phyloP scores from a whole-genome alignment of 2,797 vertebrate species.

The Galagoides demidoff region DNA sequence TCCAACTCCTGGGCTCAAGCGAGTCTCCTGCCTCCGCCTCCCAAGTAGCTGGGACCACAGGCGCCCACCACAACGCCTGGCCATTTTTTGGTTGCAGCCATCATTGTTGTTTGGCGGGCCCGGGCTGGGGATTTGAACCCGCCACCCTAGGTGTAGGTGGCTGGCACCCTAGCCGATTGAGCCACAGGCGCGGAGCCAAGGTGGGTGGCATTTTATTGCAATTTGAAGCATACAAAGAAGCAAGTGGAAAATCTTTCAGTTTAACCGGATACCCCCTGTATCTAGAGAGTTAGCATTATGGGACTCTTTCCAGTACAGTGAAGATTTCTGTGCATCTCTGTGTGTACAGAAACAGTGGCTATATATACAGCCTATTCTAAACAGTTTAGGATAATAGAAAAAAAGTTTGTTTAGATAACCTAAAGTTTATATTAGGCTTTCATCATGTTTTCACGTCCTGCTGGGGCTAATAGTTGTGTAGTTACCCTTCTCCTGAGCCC shows the following conservation, averaged over 20 bases:
- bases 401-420: constrained; percentile 46
- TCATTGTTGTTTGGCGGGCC: no score
- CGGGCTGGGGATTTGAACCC: no score
- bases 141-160: no score
- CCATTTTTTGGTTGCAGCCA: no score
- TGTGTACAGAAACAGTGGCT: not conserved
- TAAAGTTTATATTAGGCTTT: constrained; percentile 43
- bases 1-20: no score
- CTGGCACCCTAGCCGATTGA: no score
- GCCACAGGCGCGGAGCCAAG: no score
- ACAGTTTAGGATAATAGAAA: not conserved
- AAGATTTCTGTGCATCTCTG: not conserved
- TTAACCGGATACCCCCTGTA: not conserved
- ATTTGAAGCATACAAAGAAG: not conserved
- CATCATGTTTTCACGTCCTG: not conserved
- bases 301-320: no score
- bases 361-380: not conserved
- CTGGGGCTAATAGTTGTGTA: not conserved
- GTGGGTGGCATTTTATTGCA: not conserved
- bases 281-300: not conserved
- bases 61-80: no score
- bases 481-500: not conserved
- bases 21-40: no score
- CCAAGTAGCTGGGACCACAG: no score
- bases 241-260: not conserved